Percentiles rank a stretch among this genome's conserved stretches.
These are phyloP conservation scores for Xanthorhoe spadicearia DNA, from an alignment of 2,888 invertebrate species.

Conservation along the genomic window DNA sequence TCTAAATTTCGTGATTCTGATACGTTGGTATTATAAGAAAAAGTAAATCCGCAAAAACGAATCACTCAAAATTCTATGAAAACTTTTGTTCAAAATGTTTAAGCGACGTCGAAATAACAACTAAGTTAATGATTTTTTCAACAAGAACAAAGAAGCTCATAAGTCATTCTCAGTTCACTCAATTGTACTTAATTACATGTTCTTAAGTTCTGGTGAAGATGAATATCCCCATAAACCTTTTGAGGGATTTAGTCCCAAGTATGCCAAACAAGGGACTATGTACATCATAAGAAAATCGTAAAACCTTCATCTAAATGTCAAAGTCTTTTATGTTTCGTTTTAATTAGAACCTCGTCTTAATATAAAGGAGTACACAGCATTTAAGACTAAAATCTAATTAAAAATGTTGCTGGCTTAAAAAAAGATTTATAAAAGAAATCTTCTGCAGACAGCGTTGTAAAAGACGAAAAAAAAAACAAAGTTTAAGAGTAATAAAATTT, in stretches of 20 bases:
- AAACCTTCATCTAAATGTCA: conserved; percentile 3
- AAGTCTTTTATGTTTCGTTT: not conserved
- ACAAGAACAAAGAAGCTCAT: too few relatives aligned
- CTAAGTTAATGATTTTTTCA: too few relatives aligned
- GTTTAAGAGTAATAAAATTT: conserved; percentile 34
- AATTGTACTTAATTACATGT: not conserved
- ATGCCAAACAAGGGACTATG: not conserved
- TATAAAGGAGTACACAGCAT: conserved; percentile 1
- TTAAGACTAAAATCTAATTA: conserved; percentile 7
- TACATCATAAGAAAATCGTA: conserved; percentile 2
- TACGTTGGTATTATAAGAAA: too few relatives aligned
- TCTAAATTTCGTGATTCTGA: too few relatives aligned
- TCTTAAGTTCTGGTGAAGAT: not conserved
- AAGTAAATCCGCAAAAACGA: too few relatives aligned
- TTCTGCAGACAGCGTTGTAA: conserved; percentile 14
- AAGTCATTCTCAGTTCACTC: too few relatives aligned
- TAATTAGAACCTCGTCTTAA: not conserved
- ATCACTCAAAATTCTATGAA: too few relatives aligned
- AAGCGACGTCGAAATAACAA: not conserved
- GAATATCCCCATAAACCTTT: not conserved
- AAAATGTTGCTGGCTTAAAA: conserved; percentile 7
- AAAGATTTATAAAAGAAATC: conserved; percentile 7
- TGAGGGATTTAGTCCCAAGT: not conserved
- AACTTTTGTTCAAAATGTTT: too few relatives aligned
- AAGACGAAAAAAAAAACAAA: conserved; percentile 15